Evolutionary conservation across 2,797 vertebrate species (phyloP), one percentile per base, ranked within the genome.

Genomic region (Sylvilagus floridanus): DNA sequence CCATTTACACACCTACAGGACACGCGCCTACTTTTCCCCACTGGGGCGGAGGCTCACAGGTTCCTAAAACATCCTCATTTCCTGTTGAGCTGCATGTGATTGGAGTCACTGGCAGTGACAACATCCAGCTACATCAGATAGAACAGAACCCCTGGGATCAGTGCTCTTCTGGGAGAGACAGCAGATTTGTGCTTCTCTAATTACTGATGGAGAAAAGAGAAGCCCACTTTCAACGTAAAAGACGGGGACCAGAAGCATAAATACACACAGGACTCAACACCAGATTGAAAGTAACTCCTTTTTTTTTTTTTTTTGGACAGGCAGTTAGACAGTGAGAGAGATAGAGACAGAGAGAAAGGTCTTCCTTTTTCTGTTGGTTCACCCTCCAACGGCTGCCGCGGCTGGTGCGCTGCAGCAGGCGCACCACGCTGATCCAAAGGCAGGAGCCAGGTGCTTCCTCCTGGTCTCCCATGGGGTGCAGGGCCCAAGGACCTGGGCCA

Each of bases 381-480:
- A 42, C 42, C 42, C 42, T 7, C 1, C 42, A 42, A 42, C 9
- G 42, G 42, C 42, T 0, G 42, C 42, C 9, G 9, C 42, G 9
- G 42, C 42, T 1, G 42, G 42, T 1, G 42, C 9, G 42, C 9
- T 42, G 42, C 1, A 1, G 42, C 42, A 1, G 1, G 42, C 8
- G 8, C 42, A 1, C 42, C 9, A 7, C 8, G 7, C 42, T 0
- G 1, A 42, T 42, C 42, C 1, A 1, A 42, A 42, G 42, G 7
- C 42, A 42, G 42, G 42, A 42, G 42, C 42, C 42, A 42, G 42
- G 42, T 42, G 42, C 42, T 42, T 42, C 42, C 42, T 42, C 42
- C 42, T 42, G 42, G 42, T 42, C 42, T 42, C 42, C 42, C 42
- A 42, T 42, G 42, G 42, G 42, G 42, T n/a, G 42, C 42, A 42